Base-by-base conservation (phyloP, 2,888 invertebrate genomes). In the Spatulosminthurus flaviceps region DNA sequence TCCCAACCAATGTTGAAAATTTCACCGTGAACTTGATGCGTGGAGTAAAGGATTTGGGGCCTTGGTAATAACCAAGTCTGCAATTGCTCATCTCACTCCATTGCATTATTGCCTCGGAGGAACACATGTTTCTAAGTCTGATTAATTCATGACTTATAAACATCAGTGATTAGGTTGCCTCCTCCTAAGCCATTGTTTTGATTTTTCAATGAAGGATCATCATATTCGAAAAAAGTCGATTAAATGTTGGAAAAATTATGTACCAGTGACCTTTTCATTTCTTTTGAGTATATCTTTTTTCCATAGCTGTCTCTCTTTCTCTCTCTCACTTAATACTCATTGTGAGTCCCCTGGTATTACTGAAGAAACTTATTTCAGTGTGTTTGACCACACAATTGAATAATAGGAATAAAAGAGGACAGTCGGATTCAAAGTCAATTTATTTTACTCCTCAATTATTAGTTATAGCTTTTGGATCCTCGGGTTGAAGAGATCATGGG, bases 71-170 rank as follows among this genome's bases (percentile, higher is more conserved):
- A 4, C n/a, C 5, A 51, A 51, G 51, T 51, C 51, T 51, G 51
- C 51, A 51, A 51, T 34, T 34, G 34, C 34, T 34, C 34, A 9
- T 34, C 34, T 34, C 9, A 9, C 9, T 34, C 34, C 34, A 34
- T 34, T 34, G 34, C 34, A 34, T 4, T n/a, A n/a, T 42, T 70
- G 72, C 71, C 78, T 61, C 34, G 28, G 43, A 34, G 77, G 60
- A 24, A 29, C 73, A 77, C 77, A 80, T 43, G 69, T 70, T 70
- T 78, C 71, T 22, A 64, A 75, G 51, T 29, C 79, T 79, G 79
- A 79, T 78, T 80, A 77, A 77, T 78, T 80, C 80, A 82, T 82
- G 81, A 80, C 80, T 80, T 79, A 77, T 70, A 81, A 81, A 81
- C 75, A 51, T 77, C 28, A 66, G 26, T 72, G 78, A 70, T 61